Evolutionary conservation across 2,797 vertebrate species (phyloP), one percentile per base, ranked within the genome.

Genomic region (Poeciliopsis infans): DNA sequence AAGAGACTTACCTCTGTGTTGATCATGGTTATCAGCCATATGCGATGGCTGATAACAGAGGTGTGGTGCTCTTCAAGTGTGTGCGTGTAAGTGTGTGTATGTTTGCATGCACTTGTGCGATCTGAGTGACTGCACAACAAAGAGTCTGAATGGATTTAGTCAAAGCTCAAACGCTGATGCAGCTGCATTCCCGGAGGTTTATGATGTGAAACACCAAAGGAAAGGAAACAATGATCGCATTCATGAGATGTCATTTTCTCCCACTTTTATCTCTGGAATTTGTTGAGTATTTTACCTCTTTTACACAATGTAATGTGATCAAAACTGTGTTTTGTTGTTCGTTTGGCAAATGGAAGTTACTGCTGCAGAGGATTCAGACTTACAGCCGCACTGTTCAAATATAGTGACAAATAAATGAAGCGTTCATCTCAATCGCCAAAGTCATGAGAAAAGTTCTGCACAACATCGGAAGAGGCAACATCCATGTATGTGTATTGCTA

Each of bases 161-260:
- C 92, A 90, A 92, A 93, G 94, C 93, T 94, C 91, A 87, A 94
- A 93, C 87, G 77, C 88, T 93, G 94, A 95, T 94, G 94, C 92
- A 87, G 93, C 89, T 88, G 91, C 94, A 96, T 96, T 94, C 95
- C 95, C 41, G 79, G 83, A 90, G 92, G 39, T 95, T 95, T 95
- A 95, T 96, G 95, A 95, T 95, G 94, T 96, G 96, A 96, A 95
- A 95, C 95, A 94, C 93, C 94, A 94, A 94, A 95, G 89, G 86
- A 91, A 88, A 93, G 91, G 89, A 95, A 95, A 95, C 95, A 95
- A 95, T 94, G 92, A 95, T 94, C 89, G 93, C 95, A 95, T 96
- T 96, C 95, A 96, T 90, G 87, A 93, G 75, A 92, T 93, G 92
- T 94, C 93, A 93, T 94, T 94, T 94, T 94, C 92, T 88, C 89